phyloP scores from a whole-genome alignment of 2,797 vertebrate genomes.

The Salarias fasciatus region DNA sequence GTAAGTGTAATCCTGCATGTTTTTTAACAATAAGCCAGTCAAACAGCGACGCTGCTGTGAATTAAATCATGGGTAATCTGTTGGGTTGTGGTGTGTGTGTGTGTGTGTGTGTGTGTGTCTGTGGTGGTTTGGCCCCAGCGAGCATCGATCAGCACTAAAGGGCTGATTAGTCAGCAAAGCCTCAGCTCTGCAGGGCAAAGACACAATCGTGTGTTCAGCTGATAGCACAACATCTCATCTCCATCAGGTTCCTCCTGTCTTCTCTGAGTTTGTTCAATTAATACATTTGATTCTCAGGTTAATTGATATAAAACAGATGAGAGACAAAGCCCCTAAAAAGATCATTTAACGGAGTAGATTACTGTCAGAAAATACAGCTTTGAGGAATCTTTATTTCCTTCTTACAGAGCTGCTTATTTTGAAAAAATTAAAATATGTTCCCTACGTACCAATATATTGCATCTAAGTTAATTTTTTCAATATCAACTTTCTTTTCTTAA shows the following conservation, averaged over 20 bases:
- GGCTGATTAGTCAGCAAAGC: slow-evolving; percentile 89
- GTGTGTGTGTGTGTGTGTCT: slow-evolving; percentile 87
- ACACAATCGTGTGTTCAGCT: slow-evolving; percentile 2
- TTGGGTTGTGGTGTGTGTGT: too few relatives aligned
- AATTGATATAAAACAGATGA: too few relatives aligned
- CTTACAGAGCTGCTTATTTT: too few relatives aligned
- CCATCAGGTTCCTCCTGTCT: neutral
- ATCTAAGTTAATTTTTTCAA: too few relatives aligned
- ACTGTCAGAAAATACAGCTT: too few relatives aligned
- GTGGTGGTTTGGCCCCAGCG: slow-evolving; percentile 87
- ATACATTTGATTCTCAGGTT: neutral
- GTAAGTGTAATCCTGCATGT: neutral
- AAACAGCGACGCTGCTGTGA: slow-evolving; percentile 13
- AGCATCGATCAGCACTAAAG: slow-evolving; percentile 88
- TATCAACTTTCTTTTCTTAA: too few relatives aligned
- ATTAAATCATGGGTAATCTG: slow-evolving; percentile 88
- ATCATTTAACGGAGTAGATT: neutral
- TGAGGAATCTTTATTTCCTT: too few relatives aligned
- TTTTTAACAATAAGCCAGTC: slow-evolving; percentile 9
- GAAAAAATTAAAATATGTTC: too few relatives aligned
- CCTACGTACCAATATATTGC: too few relatives aligned
- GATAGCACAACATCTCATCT: neutral
- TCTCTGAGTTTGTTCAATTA: neutral
- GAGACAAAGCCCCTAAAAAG: too few relatives aligned
- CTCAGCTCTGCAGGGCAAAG: slow-evolving; percentile 74